phyloP scores from a whole-genome alignment of 2,888 invertebrate genomes.

The Nezara viridula region DNA sequence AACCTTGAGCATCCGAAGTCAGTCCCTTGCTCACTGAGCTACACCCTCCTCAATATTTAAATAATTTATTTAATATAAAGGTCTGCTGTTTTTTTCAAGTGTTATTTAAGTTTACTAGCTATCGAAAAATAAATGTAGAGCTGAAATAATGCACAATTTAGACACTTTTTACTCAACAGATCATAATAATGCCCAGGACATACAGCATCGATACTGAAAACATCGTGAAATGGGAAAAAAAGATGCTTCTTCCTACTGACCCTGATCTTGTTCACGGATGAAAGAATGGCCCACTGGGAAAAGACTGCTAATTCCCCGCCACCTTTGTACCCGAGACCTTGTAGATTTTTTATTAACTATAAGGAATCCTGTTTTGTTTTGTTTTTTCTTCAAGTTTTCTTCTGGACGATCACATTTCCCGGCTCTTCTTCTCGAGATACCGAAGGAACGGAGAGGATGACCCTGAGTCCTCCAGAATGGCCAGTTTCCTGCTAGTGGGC shows the following conservation, averaged over 20 bases:
- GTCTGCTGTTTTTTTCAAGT: too few relatives aligned
- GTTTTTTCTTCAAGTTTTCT: neutral
- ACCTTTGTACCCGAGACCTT: neutral
- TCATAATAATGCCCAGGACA: neutral
- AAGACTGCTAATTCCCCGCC: neutral
- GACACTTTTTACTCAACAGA: neutral
- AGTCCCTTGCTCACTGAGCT: too few relatives aligned
- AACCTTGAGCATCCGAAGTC: too few relatives aligned
- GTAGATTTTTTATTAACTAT: neutral
- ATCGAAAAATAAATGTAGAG: too few relatives aligned
- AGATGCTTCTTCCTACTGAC: neutral
- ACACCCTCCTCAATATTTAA: too few relatives aligned
- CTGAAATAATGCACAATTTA: neutral
- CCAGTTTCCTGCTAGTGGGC: constrained; percentile 35
- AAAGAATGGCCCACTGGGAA: neutral
- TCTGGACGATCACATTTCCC: neutral
- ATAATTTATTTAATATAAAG: too few relatives aligned
- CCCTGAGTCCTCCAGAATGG: constrained; percentile 17
- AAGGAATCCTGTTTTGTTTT: neutral
- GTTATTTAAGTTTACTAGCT: too few relatives aligned
- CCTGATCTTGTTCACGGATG: constrained; percentile 32
- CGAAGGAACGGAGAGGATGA: neutral
- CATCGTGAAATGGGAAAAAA: too few relatives aligned
- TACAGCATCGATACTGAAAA: neutral
- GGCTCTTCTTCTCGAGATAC: neutral